phyloP scores from a whole-genome alignment of 2,797 vertebrate species.

The Dermochelys coriacea region DNA sequence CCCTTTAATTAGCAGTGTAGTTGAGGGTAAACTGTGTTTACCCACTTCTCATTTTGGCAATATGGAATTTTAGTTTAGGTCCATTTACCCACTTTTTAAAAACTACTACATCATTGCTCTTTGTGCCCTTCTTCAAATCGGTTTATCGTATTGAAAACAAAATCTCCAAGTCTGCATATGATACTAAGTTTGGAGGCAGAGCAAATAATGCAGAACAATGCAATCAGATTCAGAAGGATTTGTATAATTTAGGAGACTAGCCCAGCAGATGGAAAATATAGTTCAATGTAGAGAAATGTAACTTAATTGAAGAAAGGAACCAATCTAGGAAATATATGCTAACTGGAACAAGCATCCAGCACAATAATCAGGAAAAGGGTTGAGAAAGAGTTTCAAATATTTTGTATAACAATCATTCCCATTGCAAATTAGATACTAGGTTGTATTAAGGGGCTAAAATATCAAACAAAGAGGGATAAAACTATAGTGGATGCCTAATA shows the following conservation, averaged over 20 bases:
- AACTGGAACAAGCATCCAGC: slow-evolving; percentile 50
- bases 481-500: neutral
- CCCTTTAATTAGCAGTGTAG: neutral
- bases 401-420: neutral
- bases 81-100: neutral
- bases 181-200: slow-evolving; percentile 4
- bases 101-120: neutral
- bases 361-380: slow-evolving; percentile 34
- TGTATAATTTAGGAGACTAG: slow-evolving; percentile 22
- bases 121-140: neutral
- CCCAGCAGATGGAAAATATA: slow-evolving; percentile 23
- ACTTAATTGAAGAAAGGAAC: slow-evolving; percentile 47
- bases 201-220: slow-evolving; percentile 21
- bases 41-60: neutral
- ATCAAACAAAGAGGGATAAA: neutral
- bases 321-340: slow-evolving; percentile 40
- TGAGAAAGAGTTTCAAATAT: neutral
- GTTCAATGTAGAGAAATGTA: slow-evolving; percentile 17
- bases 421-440: neutral
- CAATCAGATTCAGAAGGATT: slow-evolving; percentile 14
- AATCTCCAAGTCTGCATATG: neutral
- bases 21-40: neutral
- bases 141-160: slow-evolving; percentile 5
- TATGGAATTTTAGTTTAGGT: neutral
- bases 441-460: neutral